Percentiles rank a stretch among this genome's conserved stretches.
Conservation (phyloP, 2,888 invertebrate genomes). For the Drosophila nigricruria region DNA sequence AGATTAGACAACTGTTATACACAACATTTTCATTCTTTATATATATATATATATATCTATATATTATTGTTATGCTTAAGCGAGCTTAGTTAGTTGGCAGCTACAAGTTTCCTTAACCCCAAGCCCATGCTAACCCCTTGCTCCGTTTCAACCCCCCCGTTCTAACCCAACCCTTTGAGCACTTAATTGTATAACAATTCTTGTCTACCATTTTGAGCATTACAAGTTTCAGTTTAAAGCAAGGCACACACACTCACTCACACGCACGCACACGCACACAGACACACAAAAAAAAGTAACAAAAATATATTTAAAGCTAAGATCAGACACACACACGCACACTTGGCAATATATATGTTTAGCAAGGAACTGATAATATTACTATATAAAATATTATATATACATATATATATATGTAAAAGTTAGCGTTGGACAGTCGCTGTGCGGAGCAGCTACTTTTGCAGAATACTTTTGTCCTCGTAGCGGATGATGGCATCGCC, state of each 20-base stretch:
- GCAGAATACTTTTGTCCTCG: conserved; percentile 84
- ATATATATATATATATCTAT: conserved; percentile 8
- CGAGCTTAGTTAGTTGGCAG: conserved; percentile 53
- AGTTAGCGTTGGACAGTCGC: conserved; percentile 18
- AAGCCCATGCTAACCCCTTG: not conserved
- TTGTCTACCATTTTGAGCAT: conserved; percentile 68
- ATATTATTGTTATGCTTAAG: conserved; percentile 19
- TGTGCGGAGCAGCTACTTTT: conserved; percentile 63
- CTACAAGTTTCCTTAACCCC: conserved; percentile 33
- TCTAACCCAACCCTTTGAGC: conserved; percentile 3
- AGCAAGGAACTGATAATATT: conserved; percentile 66
- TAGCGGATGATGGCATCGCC: conserved; percentile 85
- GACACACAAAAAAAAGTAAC: conserved; percentile 11
- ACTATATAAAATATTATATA: conserved; percentile 23
- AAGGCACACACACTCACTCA: conserved; percentile 26
- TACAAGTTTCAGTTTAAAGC: conserved; percentile 79
- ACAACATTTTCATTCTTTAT: not conserved
- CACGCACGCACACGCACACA: not conserved
- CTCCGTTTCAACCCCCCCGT: not conserved
- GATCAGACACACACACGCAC: conserved; percentile 14
- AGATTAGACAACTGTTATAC: conserved; percentile 33
- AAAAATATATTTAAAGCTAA: conserved; percentile 39
- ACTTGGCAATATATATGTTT: conserved; percentile 20
- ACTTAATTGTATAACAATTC: conserved; percentile 54
- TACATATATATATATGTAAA: conserved; percentile 38